phyloP scores from a whole-genome alignment of 1,140 invertebrate genomes.

The Euura lappo region DNA sequence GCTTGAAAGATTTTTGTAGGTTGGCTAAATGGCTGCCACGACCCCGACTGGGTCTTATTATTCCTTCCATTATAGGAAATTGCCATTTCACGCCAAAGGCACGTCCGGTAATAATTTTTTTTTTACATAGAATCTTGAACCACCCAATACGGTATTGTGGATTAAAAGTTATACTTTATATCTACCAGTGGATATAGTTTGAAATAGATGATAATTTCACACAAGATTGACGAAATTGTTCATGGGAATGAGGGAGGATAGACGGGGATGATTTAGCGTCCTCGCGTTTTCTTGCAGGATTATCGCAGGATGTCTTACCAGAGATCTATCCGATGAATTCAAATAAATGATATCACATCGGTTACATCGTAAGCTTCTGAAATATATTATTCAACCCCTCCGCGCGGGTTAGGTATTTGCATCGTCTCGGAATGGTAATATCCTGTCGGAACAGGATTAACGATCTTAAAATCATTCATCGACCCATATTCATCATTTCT shows the following conservation, averaged over 20 bases:
- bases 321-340: not conserved
- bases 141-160: too few species aligned
- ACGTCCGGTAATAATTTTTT: slow-evolving; percentile 3
- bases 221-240: not conserved
- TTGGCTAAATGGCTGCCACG: not conserved
- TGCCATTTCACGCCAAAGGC: slow-evolving; percentile 1
- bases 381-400: not conserved
- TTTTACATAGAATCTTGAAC: too few species aligned
- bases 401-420: not conserved
- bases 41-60: not conserved
- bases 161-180: too few species aligned
- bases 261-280: not conserved
- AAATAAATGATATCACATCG: slow-evolving; percentile 5
- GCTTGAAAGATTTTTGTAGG: slow-evolving; percentile 8
- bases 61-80: not conserved
- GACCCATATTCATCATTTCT: not conserved
- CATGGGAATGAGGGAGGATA: not conserved
- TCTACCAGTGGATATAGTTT: too few species aligned
- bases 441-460: not conserved
- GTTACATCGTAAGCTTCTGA: slow-evolving; percentile 7
- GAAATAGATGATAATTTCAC: too few species aligned
- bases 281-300: not conserved
- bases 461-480: slow-evolving; percentile 5
- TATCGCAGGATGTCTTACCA: not conserved
- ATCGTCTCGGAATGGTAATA: not conserved